Conservation (phyloP, 2,888 invertebrate species). For the Lutraria lutraria region DNA sequence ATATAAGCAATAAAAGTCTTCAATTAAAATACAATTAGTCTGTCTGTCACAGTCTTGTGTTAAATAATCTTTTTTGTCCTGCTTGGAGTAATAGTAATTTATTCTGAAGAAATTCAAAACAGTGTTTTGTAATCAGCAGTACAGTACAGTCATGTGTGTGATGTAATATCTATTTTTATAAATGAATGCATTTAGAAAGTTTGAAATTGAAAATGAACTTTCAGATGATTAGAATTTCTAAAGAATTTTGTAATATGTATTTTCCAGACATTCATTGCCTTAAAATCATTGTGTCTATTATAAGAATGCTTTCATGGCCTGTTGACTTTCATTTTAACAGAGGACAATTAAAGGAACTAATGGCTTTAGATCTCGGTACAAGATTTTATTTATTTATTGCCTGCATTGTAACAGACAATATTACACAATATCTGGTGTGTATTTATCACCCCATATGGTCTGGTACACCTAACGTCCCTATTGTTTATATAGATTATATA, state of each 20-base stretch:
- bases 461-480: neutral
- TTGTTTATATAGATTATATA: neutral
- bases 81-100: no score
- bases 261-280: neutral
- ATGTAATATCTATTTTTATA: no score
- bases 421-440: constrained; percentile 2
- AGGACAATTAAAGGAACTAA: constrained; percentile 3
- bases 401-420: neutral
- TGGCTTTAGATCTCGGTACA: neutral
- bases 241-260: neutral
- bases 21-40: no score
- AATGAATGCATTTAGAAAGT: no score
- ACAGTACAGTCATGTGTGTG: no score
- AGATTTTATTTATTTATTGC: neutral
- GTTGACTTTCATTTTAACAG: neutral
- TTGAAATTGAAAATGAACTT: no score
- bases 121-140: no score
- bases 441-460: constrained; percentile 18
- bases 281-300: neutral
- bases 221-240: no score
- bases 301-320: neutral
- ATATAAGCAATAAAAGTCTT: no score
- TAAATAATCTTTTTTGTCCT: no score
- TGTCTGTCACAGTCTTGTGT: no score
- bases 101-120: no score